Percentiles rank a stretch among this genome's conserved stretches.
Evolutionary conservation across 1,140 invertebrate species (phyloP).

Genomic region (Maconellicoccus hirsutus): DNA sequence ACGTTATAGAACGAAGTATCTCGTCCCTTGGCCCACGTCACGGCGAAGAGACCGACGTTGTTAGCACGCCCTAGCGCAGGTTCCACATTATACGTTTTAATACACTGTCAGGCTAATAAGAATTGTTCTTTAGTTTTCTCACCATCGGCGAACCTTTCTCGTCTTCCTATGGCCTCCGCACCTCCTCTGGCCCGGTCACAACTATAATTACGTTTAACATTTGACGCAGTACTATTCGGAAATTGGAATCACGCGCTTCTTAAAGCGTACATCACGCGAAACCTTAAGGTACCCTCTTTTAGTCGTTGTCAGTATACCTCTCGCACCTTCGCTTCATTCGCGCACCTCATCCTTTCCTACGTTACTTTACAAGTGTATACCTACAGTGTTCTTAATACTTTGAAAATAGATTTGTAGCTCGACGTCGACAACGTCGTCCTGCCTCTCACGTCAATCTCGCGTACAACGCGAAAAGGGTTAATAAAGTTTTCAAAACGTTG

Average conservation of each 20-base stretch:
- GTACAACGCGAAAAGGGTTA: neutral
- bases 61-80: too few species aligned
- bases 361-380: too few species aligned
- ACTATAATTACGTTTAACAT: constrained; percentile 9
- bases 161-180: too few species aligned
- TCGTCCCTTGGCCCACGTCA: too few species aligned
- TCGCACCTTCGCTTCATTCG: too few species aligned
- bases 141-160: too few species aligned
- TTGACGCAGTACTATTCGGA: constrained; percentile 8
- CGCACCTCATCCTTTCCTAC: too few species aligned
- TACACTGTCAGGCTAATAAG: neutral
- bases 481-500: neutral
- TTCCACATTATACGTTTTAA: too few species aligned
- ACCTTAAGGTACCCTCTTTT: neutral
- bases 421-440: neutral
- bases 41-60: too few species aligned
- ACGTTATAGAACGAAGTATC: too few species aligned
- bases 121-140: neutral
- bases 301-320: too few species aligned
- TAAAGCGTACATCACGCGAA: neutral
- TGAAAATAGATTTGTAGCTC: constrained; percentile 6
- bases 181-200: neutral
- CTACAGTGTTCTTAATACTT: too few species aligned
- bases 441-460: neutral
- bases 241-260: constrained; percentile 1